Conservation (phyloP, 2,797 vertebrate species). For the Karalla daura region DNA sequence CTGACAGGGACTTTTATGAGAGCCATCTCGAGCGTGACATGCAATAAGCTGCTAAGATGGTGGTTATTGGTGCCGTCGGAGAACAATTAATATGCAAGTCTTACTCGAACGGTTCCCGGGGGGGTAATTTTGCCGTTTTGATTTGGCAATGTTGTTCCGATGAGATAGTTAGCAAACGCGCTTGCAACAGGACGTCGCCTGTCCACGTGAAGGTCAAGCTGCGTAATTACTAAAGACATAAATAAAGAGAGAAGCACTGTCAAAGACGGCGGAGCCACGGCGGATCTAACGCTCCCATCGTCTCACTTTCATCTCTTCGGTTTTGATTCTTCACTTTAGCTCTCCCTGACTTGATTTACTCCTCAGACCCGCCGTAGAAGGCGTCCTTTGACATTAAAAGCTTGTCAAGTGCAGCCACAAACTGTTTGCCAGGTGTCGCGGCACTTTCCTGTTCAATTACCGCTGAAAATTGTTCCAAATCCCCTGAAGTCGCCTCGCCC, state of each 20-base stretch:
- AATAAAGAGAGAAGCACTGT: background rate
- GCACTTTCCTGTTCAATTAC: slow-evolving; percentile 38
- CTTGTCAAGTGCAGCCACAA: slow-evolving; percentile 11
- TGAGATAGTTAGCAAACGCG: background rate
- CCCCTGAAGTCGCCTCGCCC: slow-evolving; percentile 8
- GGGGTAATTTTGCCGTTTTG: background rate
- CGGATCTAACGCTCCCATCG: slow-evolving; percentile 8
- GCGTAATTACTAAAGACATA: slow-evolving; percentile 15
- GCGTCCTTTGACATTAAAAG: slow-evolving; percentile 25
- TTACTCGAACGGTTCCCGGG: background rate
- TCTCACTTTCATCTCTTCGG: background rate
- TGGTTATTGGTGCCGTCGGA: background rate
- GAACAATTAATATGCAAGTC: background rate
- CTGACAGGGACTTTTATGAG: background rate
- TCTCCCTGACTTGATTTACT: slow-evolving; percentile 12
- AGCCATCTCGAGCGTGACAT: background rate
- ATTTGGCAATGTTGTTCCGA: background rate
- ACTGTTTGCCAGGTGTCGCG: slow-evolving; percentile 12
- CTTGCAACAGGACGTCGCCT: background rate
- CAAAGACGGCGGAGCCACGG: background rate
- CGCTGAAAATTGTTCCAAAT: slow-evolving; percentile 36
- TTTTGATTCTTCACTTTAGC: slow-evolving; percentile 5
- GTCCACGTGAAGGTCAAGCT: slow-evolving; percentile 14
- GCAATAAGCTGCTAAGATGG: background rate
- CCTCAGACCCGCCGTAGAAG: background rate